Base-by-base conservation (phyloP, 92 coral and sea anemone genomes). In the Umimayanthus chanpuru region DNA sequence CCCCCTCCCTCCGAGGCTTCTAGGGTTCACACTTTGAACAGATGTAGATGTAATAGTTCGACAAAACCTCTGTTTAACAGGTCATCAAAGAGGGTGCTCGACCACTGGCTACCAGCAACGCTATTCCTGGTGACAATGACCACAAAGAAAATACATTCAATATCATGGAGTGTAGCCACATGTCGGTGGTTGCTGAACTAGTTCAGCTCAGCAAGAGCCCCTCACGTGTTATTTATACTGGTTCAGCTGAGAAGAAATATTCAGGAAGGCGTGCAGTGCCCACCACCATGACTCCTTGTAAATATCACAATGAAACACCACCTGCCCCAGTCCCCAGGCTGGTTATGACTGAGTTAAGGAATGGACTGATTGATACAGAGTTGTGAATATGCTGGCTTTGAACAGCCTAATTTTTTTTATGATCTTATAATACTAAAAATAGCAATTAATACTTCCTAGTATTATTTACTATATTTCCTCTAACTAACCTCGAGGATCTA, bases 251-350 rank as follows among this genome's bases (percentile, higher is more conserved):
- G 90, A 77, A 64, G 12, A 90, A 88, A 76, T 77, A 67, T 36
- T 20, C 75, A 14, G 66, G 77, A 43, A 83, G 40, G 55, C 49
- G 47, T 9, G 76, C 12, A 26, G 44, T 44, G 32, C 81, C 29
- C 26, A 18, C 90, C 56, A 40, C 73, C 38, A 86, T 94, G 89
- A 94, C 98, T 20, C 98, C 98, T 7, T 95, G 98, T 81, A 95
- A 95, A 86, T 88, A 82, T 66, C 98, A 93, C 85, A 89, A 86
- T 5, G 94, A 82, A 0, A 95, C 98, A 9, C 98, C 98, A 21
- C 98, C 98, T 28, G 90, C 87, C 85, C 92, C 95, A 73, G 73
- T 77, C 11, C 41, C 91, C 4, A 83, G 73, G 41, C 87, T 83
- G 5, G 75, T 81, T 21, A 81, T 85, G 77, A 81, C 55, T 2